Evolutionary conservation across 2,113 vertebrate genomes (phyloP).

Genomic region (Leptobrachium leishanense): DNA sequence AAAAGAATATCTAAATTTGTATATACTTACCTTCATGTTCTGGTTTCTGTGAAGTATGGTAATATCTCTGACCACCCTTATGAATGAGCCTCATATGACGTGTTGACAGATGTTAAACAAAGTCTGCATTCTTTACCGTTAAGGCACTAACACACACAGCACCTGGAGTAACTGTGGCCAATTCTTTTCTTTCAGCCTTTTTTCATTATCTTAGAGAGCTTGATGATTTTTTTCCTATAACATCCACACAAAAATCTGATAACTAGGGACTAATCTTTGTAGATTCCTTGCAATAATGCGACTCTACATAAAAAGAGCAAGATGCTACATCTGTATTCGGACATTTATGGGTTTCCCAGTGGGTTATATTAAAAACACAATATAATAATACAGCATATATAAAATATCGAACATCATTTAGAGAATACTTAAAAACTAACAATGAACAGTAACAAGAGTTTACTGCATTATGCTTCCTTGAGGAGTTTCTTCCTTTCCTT

Average conservation of each 20-base stretch:
- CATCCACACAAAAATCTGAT: slow-evolving; percentile 67
- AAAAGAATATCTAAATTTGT: no score
- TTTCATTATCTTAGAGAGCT: slow-evolving; percentile 69
- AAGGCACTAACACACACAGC: slow-evolving; percentile 53
- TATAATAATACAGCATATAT: no score
- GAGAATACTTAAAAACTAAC: no score
- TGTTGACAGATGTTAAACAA: slow-evolving; percentile 72
- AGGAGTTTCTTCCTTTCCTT: no score
- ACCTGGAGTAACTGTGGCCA: slow-evolving; percentile 66
- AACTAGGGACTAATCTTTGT: slow-evolving; percentile 33
- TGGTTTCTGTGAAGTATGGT: neutral
- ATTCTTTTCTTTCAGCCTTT: slow-evolving; percentile 80
- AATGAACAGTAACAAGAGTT: no score
- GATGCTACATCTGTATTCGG: neutral
- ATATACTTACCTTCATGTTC: neutral
- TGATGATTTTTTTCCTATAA: slow-evolving; percentile 56
- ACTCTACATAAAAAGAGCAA: neutral
- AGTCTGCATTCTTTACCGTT: slow-evolving; percentile 59
- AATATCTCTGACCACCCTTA: slow-evolving; percentile 44
- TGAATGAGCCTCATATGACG: slow-evolving; percentile 63
- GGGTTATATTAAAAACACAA: neutral
- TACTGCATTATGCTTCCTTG: no score
- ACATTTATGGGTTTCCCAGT: neutral
- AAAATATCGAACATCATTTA: no score
- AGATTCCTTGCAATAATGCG: slow-evolving; percentile 2